A percentile compares a stretch with the other conserved stretches of the same genome.
Evolutionary conservation across 1,140 invertebrate genomes (phyloP).

Genomic region (Drosophila neocordata): DNA sequence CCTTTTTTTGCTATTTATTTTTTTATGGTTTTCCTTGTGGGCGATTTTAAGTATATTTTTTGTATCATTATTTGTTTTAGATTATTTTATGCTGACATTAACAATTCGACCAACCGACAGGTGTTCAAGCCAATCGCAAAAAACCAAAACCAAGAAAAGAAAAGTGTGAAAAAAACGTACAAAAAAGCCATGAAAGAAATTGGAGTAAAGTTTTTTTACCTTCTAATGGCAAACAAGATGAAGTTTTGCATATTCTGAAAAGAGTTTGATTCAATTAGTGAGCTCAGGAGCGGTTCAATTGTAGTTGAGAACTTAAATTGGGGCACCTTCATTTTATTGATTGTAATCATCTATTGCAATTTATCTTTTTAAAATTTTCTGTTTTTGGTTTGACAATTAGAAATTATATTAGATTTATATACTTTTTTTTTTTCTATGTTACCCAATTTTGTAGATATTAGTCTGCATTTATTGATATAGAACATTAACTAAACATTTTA

Average conservation of each 20-base stretch:
- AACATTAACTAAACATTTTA: no score
- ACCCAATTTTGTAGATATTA: no score
- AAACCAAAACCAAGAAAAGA: not conserved
- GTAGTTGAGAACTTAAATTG: not conserved
- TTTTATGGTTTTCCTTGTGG: not conserved
- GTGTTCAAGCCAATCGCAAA: constrained; percentile 1
- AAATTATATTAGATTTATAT: no score
- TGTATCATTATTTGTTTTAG: constrained; percentile 1
- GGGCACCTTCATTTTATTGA: no score
- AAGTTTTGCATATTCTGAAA: constrained; percentile 2
- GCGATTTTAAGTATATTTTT: not conserved
- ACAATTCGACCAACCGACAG: not conserved
- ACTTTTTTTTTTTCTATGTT: no score
- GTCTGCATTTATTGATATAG: no score
- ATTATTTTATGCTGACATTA: constrained; percentile 6
- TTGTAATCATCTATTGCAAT: no score
- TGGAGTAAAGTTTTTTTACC: not conserved
- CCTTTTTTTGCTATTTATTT: not conserved
- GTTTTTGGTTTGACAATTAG: no score
- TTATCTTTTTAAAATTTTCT: no score
- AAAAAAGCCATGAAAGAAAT: constrained; percentile 1
- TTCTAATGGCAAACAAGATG: constrained; percentile 4
- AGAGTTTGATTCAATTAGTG: not conserved
- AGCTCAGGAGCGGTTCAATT: not conserved
- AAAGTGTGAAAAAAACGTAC: not conserved